Percentiles rank a stretch among this genome's conserved stretches.
phyloP scores from a whole-genome alignment of 2,888 invertebrate genomes.

The Ochropacha duplaris region DNA sequence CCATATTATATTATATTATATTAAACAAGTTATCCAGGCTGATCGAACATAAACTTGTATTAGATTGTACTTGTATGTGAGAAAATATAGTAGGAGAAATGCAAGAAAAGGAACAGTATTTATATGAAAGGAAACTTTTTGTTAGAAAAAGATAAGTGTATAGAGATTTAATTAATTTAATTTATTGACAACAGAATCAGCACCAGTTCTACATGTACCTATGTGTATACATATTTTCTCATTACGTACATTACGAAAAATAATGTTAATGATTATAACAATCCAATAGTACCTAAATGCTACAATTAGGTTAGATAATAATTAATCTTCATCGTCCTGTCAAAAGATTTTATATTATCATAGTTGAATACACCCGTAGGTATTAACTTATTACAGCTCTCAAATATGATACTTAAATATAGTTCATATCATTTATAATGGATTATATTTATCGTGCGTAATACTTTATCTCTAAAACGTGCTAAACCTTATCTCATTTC shows the following conservation, averaged over 20 bases:
- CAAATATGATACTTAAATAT: neutral
- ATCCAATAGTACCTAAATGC: too few relatives aligned
- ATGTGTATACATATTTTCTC: too few relatives aligned
- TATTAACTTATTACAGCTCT: neutral
- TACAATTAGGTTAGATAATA: neutral
- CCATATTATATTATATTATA: neutral
- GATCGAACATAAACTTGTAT: neutral
- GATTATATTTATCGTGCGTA: neutral
- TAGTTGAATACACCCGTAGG: neutral
- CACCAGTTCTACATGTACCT: too few relatives aligned
- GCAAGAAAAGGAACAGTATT: neutral
- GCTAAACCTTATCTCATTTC: neutral
- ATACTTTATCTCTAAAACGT: neutral
- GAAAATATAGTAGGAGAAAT: neutral
- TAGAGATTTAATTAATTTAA: too few relatives aligned
- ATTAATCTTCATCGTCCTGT: neutral
- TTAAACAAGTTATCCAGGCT: neutral
- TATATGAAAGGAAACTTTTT: neutral
- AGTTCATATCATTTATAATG: neutral
- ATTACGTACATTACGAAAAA: too few relatives aligned
- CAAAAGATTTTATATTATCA: neutral
- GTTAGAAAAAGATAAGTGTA: too few relatives aligned
- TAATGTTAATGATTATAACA: too few relatives aligned
- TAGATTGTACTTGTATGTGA: neutral
- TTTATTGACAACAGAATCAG: too few relatives aligned